These are phyloP conservation scores for Ispidina picta DNA, from an alignment of 2,797 vertebrate genomes.

Conservation along the genomic window DNA sequence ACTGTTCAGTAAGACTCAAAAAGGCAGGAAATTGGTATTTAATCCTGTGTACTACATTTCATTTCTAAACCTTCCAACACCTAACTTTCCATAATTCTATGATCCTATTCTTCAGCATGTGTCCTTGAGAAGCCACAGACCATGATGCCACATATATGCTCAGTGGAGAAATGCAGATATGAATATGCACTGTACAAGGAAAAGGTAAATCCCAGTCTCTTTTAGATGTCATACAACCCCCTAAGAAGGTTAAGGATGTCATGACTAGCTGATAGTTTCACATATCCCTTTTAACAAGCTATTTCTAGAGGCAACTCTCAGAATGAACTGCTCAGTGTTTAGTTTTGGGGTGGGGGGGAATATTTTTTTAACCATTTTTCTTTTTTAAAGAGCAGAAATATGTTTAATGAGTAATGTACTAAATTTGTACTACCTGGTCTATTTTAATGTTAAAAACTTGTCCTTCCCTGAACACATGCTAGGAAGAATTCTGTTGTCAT, in stretches of 20 bases:
- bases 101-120: not conserved
- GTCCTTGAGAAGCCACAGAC: not conserved
- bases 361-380: not conserved
- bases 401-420: not conserved
- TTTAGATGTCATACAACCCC: not conserved
- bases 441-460: not conserved
- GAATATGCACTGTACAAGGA: not conserved
- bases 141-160: accelerated
- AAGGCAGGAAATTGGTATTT: not conserved
- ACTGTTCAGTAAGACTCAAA: not conserved
- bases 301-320: slow-evolving; percentile 13
- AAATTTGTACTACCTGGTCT: not conserved
- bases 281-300: not conserved
- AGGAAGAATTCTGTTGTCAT: not conserved
- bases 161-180: not conserved
- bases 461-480: not conserved
- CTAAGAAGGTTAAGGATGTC: not conserved
- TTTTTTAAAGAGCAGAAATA: not conserved
- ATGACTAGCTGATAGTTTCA: not conserved
- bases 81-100: too few relatives aligned
- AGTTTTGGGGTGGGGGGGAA: not conserved
- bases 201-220: not conserved
- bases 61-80: not conserved
- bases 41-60: not conserved
- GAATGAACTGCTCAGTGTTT: not conserved